Evolutionary conservation across 2,113 vertebrate species (phyloP).

Genomic region (Epinephelus fuscoguttatus): DNA sequence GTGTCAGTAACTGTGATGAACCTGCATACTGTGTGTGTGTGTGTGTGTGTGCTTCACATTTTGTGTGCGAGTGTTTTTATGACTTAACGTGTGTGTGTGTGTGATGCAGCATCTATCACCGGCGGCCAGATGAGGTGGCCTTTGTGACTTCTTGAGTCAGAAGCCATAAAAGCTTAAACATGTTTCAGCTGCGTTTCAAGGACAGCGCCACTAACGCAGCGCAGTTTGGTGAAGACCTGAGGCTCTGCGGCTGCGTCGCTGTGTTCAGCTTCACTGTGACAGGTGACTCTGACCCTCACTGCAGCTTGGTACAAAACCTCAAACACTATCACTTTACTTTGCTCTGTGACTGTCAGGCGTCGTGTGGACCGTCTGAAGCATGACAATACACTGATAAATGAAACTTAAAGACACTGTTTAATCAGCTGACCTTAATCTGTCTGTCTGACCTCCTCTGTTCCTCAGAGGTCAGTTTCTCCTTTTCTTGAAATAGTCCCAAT

Average conservation of each 20-base stretch:
- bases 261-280: neutral
- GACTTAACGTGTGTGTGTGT: neutral
- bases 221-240: neutral
- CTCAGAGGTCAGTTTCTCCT: too few species aligned
- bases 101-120: neutral
- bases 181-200: constrained; percentile 33
- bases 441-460: too few species aligned
- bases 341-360: neutral
- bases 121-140: constrained; percentile 29
- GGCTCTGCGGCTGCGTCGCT: neutral
- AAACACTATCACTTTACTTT: neutral
- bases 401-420: neutral
- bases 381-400: neutral
- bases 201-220: neutral
- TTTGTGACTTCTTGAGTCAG: constrained; percentile 47
- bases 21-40: neutral
- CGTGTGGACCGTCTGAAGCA: neutral
- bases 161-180: constrained; percentile 29
- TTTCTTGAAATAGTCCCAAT: too few species aligned
- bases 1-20: neutral
- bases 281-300: neutral
- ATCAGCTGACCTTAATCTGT: neutral
- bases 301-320: neutral
- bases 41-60: neutral
- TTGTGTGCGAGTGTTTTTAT: neutral